These are phyloP conservation scores for Magallana gigas DNA, from an alignment of 1,140 invertebrate genomes.

Conservation along the genomic window DNA sequence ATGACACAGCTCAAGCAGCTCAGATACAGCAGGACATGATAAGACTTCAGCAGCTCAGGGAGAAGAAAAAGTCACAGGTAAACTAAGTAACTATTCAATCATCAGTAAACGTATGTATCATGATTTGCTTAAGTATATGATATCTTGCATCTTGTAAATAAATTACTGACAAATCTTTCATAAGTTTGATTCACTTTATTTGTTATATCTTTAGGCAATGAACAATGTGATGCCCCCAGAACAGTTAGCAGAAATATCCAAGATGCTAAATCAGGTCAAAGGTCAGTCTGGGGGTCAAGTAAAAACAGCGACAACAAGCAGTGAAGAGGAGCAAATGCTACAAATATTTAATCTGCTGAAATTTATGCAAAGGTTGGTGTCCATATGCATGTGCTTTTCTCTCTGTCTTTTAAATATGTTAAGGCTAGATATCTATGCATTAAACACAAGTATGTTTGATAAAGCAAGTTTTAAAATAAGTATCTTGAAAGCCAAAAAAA, in stretches of 20 bases:
- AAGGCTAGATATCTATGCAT: too few species aligned
- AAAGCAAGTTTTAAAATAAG: too few species aligned
- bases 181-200: too few species aligned
- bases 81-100: background rate
- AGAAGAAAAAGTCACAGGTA: constrained; percentile 50
- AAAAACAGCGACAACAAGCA: background rate
- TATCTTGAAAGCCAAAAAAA: too few species aligned
- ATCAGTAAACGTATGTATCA: too few species aligned
- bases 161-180: too few species aligned
- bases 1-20: constrained; percentile 69
- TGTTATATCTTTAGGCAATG: background rate
- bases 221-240: constrained; percentile 61
- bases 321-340: constrained; percentile 50
- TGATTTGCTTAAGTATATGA: too few species aligned
- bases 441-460: too few species aligned
- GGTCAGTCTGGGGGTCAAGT: constrained; percentile 49
- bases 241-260: constrained; percentile 68
- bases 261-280: constrained; percentile 65
- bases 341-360: constrained; percentile 46
- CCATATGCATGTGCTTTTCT: too few species aligned
- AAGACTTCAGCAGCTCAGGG: constrained; percentile 66
- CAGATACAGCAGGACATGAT: constrained; percentile 66
- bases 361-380: constrained; percentile 48
- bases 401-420: too few species aligned
- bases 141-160: too few species aligned